These are phyloP conservation scores for Ammodytes marinus DNA, from an alignment of 2,113 vertebrate genomes.

Conservation along the genomic window DNA sequence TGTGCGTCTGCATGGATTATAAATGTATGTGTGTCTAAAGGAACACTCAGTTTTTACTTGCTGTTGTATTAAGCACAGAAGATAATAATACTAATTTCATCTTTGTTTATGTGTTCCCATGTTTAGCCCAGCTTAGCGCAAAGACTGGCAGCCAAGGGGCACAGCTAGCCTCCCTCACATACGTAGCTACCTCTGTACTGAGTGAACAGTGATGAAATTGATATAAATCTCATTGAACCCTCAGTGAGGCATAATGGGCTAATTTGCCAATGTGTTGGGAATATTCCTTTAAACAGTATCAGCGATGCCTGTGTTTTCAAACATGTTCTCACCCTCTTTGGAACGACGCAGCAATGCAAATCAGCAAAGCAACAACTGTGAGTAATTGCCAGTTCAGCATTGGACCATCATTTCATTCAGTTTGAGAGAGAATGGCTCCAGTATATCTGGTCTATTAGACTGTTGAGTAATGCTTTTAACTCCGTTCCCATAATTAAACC, in stretches of 20 bases:
- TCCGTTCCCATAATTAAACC: constrained; percentile 82
- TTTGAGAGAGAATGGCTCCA: constrained; percentile 62
- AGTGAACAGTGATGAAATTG: constrained; percentile 3
- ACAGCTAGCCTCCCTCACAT: constrained; percentile 7
- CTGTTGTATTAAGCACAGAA: not conserved
- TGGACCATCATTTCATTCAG: constrained; percentile 67
- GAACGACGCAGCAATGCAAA: constrained; percentile 61
- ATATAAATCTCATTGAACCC: constrained; percentile 33
- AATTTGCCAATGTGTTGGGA: constrained; percentile 28
- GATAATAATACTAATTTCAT: constrained; percentile 10
- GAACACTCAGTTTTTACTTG: not conserved
- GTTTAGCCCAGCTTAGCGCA: constrained; percentile 21
- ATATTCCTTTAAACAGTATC: constrained; percentile 29
- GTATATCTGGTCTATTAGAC: constrained; percentile 80
- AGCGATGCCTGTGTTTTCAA: constrained; percentile 37
- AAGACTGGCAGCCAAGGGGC: not conserved
- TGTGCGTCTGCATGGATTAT: constrained; percentile 37
- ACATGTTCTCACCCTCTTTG: constrained; percentile 44
- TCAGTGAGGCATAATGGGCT: constrained; percentile 16
- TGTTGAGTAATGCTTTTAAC: constrained; percentile 84
- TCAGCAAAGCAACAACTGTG: constrained; percentile 54
- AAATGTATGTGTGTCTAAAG: constrained; percentile 21
- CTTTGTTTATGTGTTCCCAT: not conserved
- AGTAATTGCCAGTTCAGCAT: constrained; percentile 74
- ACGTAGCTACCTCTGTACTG: constrained; percentile 2